phyloP scores from a whole-genome alignment of 2,797 vertebrate species.

The Acanthurus lineatus region DNA sequence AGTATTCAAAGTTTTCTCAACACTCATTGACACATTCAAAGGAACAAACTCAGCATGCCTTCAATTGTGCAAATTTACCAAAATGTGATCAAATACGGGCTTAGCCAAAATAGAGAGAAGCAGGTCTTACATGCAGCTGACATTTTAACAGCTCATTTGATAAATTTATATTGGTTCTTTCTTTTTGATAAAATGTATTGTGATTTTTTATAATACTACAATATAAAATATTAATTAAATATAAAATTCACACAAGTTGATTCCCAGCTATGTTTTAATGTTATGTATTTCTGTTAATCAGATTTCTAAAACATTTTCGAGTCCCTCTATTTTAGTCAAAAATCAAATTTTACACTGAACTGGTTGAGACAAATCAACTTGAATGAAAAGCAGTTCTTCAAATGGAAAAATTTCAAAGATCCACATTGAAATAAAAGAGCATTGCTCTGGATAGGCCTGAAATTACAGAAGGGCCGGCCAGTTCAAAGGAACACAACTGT shows the following conservation, averaged over 20 bases:
- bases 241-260: no score
- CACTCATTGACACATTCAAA: neutral
- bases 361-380: neutral
- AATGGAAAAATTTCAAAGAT: neutral
- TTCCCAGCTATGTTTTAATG: no score
- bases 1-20: neutral
- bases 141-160: neutral
- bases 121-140: neutral
- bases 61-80: neutral
- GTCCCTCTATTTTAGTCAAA: neutral
- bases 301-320: neutral
- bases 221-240: no score
- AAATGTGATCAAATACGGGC: neutral
- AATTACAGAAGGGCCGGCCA: neutral
- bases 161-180: neutral
- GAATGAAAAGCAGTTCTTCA: neutral
- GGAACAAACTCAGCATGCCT: neutral
- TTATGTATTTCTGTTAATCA: no score
- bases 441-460: neutral
- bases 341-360: neutral
- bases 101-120: neutral
- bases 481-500: neutral
- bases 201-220: no score
- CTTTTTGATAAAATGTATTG: neutral
- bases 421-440: neutral